phyloP scores from a whole-genome alignment of 2,888 invertebrate genomes.

The Drosophila fulvimacula region DNA sequence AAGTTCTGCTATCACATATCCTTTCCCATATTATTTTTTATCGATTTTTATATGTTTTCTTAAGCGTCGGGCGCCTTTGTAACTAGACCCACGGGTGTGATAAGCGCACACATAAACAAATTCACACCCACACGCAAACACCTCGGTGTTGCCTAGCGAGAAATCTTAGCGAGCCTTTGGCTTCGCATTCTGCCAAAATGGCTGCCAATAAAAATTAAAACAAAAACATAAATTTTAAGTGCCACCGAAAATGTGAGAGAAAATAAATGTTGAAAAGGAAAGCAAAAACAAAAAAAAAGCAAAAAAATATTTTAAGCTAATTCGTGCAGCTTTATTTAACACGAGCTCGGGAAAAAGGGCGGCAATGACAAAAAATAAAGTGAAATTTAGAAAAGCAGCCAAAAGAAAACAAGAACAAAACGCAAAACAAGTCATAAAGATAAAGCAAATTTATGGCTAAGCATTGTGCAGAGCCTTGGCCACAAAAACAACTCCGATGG shows the following conservation, averaged over 20 bases:
- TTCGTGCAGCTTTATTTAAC: conserved; percentile 56
- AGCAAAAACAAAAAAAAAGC: conserved; percentile 23
- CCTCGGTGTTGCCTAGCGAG: conserved; percentile 24
- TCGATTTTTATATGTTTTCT: conserved; percentile 33
- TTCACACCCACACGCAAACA: conserved; percentile 35
- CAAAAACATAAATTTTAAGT: conserved; percentile 54
- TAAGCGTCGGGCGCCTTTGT: conserved; percentile 15
- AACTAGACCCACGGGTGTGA: conserved; percentile 57
- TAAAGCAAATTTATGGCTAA: conserved; percentile 64
- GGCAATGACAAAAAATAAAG: conserved; percentile 50
- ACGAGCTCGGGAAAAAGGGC: conserved; percentile 26
- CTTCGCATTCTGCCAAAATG: conserved; percentile 42
- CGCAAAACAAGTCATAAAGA: conserved; percentile 68
- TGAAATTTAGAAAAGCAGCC: conserved; percentile 37
- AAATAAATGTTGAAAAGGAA: conserved; percentile 8
- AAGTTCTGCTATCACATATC: conserved; percentile 15
- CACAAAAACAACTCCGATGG: conserved; percentile 40
- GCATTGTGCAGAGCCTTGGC: conserved; percentile 59
- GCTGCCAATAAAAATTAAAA: conserved; percentile 61
- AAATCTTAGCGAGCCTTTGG: conserved; percentile 40
- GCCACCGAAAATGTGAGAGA: conserved; percentile 18
- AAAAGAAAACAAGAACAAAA: conserved; percentile 27
- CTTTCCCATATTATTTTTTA: conserved; percentile 21
- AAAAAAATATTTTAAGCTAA: conserved; percentile 57
- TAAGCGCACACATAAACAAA: conserved; percentile 46